Evolutionary conservation across 2,888 invertebrate species (phyloP).

Genomic region (Parapristionchus giblindavisi): DNA sequence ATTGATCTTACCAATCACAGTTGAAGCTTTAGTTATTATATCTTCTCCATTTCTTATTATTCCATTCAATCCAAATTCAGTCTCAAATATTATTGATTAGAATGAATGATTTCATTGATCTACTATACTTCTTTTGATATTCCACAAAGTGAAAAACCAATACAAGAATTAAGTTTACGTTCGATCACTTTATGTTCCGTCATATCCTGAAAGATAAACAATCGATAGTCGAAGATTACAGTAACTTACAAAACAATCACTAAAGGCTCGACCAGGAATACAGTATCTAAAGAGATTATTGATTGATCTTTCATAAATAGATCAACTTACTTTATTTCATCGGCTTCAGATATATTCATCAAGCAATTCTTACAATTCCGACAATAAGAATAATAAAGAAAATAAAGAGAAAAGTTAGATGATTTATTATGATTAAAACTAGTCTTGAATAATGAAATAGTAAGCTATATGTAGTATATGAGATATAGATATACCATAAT

Average conservation of each 20-base stretch:
- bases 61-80: slow-evolving; percentile 10
- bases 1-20: neutral
- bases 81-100: neutral
- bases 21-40: neutral
- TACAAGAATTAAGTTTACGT: slow-evolving; percentile 9
- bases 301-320: too few species aligned
- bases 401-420: neutral
- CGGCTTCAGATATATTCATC: neutral
- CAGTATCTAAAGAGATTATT: neutral
- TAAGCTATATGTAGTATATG: neutral
- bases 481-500: neutral
- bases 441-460: neutral
- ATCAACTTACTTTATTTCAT: neutral
- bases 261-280: neutral
- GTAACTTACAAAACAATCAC: slow-evolving; percentile 17
- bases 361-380: neutral
- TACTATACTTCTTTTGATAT: slow-evolving; percentile 5
- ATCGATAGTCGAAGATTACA: neutral
- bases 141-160: slow-evolving; percentile 5
- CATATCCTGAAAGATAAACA: neutral
- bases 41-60: neutral
- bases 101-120: neutral
- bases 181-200: too few species aligned
- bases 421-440: neutral
- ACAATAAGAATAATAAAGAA: slow-evolving; percentile 16